These are phyloP conservation scores for Pseudachorutes palmiensis DNA, from an alignment of 1,140 invertebrate species.

Conservation along the genomic window DNA sequence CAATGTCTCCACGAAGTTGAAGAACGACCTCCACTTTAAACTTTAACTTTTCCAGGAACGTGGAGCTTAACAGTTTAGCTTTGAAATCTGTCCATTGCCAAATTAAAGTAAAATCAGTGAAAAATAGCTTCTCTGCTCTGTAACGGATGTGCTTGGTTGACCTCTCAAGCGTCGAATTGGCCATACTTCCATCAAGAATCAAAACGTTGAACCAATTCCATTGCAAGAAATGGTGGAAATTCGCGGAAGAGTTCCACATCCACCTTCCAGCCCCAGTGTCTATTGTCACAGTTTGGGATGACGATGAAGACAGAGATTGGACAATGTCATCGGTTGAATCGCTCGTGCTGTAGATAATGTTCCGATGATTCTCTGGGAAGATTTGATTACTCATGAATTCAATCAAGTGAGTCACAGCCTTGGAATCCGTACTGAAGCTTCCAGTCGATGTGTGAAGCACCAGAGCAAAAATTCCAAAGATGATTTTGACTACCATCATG, in stretches of 20 bases:
- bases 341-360: no score
- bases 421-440: no score
- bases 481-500: no score
- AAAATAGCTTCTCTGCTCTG: neutral
- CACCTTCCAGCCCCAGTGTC: neutral
- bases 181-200: neutral
- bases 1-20: neutral
- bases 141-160: neutral
- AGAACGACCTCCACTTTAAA: neutral
- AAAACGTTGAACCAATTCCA: conserved; percentile 5
- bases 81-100: neutral
- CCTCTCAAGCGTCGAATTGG: neutral
- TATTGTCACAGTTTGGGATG: neutral
- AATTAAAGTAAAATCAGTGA: neutral
- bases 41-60: neutral
- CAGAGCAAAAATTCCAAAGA: no score
- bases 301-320: conserved; percentile 7
- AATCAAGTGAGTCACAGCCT: no score
- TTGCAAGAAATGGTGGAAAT: neutral
- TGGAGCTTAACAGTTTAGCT: neutral
- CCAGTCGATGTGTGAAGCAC: no score
- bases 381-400: no score
- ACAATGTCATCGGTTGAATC: neutral
- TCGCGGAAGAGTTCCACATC: neutral
- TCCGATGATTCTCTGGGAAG: no score